Conservation (phyloP, 2,888 invertebrate genomes). For the Clanis bilineata region DNA sequence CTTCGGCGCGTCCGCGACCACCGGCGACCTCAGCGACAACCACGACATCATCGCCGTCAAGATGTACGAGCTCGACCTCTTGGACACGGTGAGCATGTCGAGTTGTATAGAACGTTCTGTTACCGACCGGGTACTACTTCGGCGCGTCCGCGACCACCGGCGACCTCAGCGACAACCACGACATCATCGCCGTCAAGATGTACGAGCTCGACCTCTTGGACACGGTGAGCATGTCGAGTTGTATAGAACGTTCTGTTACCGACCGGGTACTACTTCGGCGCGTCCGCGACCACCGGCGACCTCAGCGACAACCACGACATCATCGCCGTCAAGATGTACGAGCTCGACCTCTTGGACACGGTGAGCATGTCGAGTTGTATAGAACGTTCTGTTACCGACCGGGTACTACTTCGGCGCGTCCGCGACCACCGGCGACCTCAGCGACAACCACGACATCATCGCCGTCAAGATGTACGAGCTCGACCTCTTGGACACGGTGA, state of each 20-base stretch:
- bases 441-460: constrained; percentile 97
- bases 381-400: constrained; percentile 95
- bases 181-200: constrained; percentile 94
- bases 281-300: constrained; percentile 98
- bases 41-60: constrained; percentile 97
- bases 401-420: constrained; percentile 97
- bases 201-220: constrained; percentile 93
- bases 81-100: constrained; percentile 80
- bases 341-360: constrained; percentile 89
- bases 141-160: constrained; percentile 98
- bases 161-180: constrained; percentile 98
- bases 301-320: constrained; percentile 98
- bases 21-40: constrained; percentile 97
- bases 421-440: constrained; percentile 98
- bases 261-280: constrained; percentile 96
- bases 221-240: constrained; percentile 69
- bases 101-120: constrained; percentile 93
- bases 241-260: constrained; percentile 95
- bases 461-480: constrained; percentile 96
- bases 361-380: constrained; percentile 84
- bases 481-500: constrained; percentile 86
- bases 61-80: constrained; percentile 94
- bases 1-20: constrained; percentile 97
- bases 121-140: constrained; percentile 97
- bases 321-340: constrained; percentile 94